Evolutionary conservation across 2,113 vertebrate species (phyloP).

Genomic region (Eonycteris spelaea): DNA sequence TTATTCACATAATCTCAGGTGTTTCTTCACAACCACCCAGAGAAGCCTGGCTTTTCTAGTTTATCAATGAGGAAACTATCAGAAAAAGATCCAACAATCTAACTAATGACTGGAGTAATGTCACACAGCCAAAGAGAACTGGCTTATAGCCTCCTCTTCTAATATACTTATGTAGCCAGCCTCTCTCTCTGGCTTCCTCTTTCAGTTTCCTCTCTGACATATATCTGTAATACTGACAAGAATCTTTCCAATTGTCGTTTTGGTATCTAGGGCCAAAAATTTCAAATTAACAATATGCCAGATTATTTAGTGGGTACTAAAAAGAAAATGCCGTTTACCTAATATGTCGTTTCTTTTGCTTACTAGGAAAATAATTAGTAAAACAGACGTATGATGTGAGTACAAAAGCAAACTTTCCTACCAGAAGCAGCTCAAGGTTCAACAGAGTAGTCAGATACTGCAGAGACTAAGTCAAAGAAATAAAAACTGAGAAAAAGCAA

Average conservation of each 20-base stretch:
- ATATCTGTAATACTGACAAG: not conserved
- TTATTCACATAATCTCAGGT: not conserved
- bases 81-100: not conserved
- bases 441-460: not conserved
- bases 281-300: not conserved
- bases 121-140: not conserved
- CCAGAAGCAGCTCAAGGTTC: not conserved
- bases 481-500: not conserved
- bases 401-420: constrained; percentile 32
- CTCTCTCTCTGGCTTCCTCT: not conserved
- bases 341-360: not conserved
- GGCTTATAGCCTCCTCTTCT: not conserved
- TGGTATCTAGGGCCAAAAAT: not conserved
- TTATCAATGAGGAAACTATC: not conserved
- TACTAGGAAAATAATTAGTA: not conserved
- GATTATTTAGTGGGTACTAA: not conserved
- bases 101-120: not conserved
- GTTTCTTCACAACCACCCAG: not conserved
- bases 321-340: not conserved
- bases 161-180: not conserved
- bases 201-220: not conserved
- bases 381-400: not conserved
- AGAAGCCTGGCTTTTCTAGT: not conserved
- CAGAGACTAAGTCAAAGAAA: constrained; percentile 16
- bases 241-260: not conserved